Base-by-base conservation (phyloP, 2,113 vertebrate species). In the Aleadryas rufinucha region DNA sequence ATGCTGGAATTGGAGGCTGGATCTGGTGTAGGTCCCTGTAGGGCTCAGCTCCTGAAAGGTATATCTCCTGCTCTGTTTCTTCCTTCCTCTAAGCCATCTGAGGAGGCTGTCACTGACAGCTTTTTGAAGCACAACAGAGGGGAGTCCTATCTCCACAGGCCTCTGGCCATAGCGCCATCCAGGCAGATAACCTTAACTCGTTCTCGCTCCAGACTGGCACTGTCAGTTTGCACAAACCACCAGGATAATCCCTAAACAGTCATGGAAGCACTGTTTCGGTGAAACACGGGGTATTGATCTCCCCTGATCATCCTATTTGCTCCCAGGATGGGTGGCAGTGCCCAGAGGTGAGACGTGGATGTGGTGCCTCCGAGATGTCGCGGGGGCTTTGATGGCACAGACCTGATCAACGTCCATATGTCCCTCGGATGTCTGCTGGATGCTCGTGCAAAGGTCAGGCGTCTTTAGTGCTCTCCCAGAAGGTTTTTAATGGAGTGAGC, bases 401-500 rank as follows among this genome's bases (percentile, higher is more conserved):
- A 23, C 53, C 50, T 68, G 85, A 81, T 39, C 94, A 12, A 30
- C 0, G 2, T 65, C 87, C 75, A 11, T 44, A 27, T 20, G 35
- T 78, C 71, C 84, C 84, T 72, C 7, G n/a, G 83, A 54, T 83
- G 57, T 63, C 74, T 79, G 78, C 74, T 93, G 95, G 89, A 89
- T 50, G 42, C 81, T 80, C 27, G 17, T 89, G 81, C 92, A 95
- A 94, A 96, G 94, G 95, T 97, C 92, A 97, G 94, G 91, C 42
- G 0, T 90, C 92, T 74, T 45, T 14, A 79, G 75, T 89, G 75
- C 75, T 89, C 72, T 87, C 92, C 94, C 90, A 86, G 93, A 96
- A 96, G 91, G 93, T 90, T 97, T 97, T 91, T 91, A 97, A 95
- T 92, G 89, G 80, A 92, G 84, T 74, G 84, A 93, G 78, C 75